Evolutionary conservation across 2,888 invertebrate genomes (phyloP).

Genomic region (Ophioninae sp.): DNA sequence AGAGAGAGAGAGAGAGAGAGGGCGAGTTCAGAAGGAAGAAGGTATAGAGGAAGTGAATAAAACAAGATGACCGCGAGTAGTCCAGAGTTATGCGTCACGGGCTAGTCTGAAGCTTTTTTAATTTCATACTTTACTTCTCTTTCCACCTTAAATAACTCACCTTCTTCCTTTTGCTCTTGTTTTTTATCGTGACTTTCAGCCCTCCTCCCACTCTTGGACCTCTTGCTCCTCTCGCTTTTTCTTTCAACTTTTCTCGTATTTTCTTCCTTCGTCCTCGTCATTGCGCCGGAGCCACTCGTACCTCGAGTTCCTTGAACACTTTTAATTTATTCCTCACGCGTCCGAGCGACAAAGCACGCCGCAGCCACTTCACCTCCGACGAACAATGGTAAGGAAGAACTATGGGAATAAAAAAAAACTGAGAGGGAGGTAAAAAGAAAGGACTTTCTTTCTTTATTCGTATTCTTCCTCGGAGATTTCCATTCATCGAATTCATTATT

Average conservation of each 20-base stretch:
- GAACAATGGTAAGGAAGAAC: neutral
- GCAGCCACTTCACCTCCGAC: conserved; percentile 41
- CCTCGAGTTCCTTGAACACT: conserved; percentile 52
- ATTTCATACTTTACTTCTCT: conserved; percentile 57
- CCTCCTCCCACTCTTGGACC: neutral
- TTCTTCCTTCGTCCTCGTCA: conserved; percentile 34
- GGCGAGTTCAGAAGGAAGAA: conserved; percentile 33
- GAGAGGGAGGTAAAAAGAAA: neutral
- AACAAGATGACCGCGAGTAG: conserved; percentile 32
- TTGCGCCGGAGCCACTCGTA: conserved; percentile 32
- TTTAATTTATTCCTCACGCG: conserved; percentile 61
- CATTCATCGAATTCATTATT: neutral
- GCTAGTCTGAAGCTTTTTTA: conserved; percentile 57
- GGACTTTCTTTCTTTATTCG: conserved; percentile 10
- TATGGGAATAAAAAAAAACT: neutral
- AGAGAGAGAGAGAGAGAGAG: conserved; percentile 21
- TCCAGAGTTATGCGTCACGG: conserved; percentile 54
- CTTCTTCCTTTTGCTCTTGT: conserved; percentile 31
- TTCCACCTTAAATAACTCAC: conserved; percentile 46
- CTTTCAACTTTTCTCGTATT: conserved; percentile 35
- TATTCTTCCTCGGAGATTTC: neutral
- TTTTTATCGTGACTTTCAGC: conserved; percentile 27
- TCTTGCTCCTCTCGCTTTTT: conserved; percentile 26
- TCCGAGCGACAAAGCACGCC: conserved; percentile 42
- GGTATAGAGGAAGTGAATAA: conserved; percentile 22